Percentiles rank a stretch among this genome's conserved stretches.
These are phyloP conservation scores for Peromyscus maniculatus DNA, from an alignment of 2,113 vertebrate genomes.

Conservation along the genomic window DNA sequence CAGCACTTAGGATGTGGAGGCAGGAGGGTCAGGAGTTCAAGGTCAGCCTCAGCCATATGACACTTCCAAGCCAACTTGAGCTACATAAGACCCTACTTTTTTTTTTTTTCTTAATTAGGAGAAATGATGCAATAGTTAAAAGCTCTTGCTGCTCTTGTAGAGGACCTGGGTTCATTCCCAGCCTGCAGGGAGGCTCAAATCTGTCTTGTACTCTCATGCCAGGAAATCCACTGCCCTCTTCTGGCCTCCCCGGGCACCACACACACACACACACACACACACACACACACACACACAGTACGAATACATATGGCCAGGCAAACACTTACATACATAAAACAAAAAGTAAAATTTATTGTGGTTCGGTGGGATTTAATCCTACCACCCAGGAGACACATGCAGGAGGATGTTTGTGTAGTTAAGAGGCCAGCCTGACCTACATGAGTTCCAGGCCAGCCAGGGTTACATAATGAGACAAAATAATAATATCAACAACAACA, in stretches of 20 bases:
- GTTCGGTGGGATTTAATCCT: neutral
- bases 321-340: neutral
- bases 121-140: neutral
- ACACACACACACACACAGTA: neutral
- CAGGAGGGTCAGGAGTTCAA: neutral
- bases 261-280: neutral
- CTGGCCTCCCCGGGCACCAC: neutral
- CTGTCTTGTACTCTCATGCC: neutral
- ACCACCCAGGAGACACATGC: neutral
- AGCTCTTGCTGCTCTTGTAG: neutral
- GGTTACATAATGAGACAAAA: neutral
- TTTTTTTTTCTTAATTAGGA: neutral
- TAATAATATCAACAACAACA: neutral
- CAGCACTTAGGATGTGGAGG: neutral
- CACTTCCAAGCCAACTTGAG: neutral
- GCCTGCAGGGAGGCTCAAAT: neutral
- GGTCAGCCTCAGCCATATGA: neutral
- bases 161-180: neutral
- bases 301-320: neutral
- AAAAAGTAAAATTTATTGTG: neutral
- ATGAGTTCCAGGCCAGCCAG: neutral
- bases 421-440: neutral
- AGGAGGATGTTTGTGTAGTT: neutral
- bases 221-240: neutral
- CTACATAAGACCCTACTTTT: neutral